Evolutionary conservation across 2,888 invertebrate genomes (phyloP).

Genomic region (Pseudolycoriella hygida): DNA sequence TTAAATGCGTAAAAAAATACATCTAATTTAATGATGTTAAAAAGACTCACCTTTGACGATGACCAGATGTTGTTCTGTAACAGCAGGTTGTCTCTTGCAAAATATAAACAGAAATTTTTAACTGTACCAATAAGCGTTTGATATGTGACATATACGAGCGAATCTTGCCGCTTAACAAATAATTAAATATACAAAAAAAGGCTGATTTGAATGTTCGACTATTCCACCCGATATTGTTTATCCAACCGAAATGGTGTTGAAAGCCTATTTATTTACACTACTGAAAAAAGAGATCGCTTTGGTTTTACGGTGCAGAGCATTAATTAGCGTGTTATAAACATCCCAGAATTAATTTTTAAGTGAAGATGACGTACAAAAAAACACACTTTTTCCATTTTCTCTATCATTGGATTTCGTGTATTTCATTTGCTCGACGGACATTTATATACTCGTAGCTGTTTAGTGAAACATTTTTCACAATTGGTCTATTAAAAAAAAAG

Average conservation of each 20-base stretch:
- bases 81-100: neutral
- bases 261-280: neutral
- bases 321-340: constrained; percentile 1
- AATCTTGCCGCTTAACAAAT: neutral
- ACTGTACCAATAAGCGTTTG: neutral
- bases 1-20: too few species aligned
- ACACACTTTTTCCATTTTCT: too few species aligned
- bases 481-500: too few species aligned
- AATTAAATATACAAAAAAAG: neutral
- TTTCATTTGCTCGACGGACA: too few species aligned
- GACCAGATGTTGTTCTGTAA: neutral
- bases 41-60: neutral
- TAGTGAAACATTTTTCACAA: too few species aligned
- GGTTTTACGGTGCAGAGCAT: neutral
- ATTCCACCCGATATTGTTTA: neutral
- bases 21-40: too few species aligned
- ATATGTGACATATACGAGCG: neutral
- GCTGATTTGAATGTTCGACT: neutral
- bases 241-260: neutral
- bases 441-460: too few species aligned
- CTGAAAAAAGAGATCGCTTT: neutral
- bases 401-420: too few species aligned
- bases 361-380: neutral
- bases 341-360: neutral
- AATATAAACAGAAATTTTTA: neutral